Evolutionary conservation across 2,888 invertebrate species (phyloP), one percentile per base, ranked within the genome.

Genomic region (Trichogramma evanescens): DNA sequence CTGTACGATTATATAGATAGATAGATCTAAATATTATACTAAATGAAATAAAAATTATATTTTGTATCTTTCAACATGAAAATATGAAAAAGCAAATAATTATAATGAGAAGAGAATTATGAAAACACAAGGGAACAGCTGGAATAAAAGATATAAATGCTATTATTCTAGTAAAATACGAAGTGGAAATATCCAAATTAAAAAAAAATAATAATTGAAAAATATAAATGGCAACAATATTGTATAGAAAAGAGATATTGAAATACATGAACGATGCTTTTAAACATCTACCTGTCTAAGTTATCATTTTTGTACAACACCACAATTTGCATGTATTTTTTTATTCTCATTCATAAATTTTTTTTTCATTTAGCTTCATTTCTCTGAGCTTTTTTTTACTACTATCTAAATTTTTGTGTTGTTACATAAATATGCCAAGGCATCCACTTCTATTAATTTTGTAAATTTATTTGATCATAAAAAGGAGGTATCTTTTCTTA

Each of bases 161-260:
- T 54, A 39, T 44, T 44, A 6, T 54, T 39, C 43, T 48, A 9
- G 51, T n/a, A 48, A 9, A 48, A 48, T n/a, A 48, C 9, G 6
- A 48, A 50, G 41, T n/a, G 10, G 10, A 48, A 48, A 48, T 48
- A 8, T n/a, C 7, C 6, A 9, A 48, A 48, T 6, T 48, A 48
- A 48, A 48, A 8, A 8, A 6, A 48, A 48, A 10, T 48, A 6
- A 48, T n/a, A n/a, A n/a, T 13, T 13, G 7, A 13, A 48, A 48
- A 71, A 75, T 75, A 71, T 69, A 74, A 71, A 74, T 71, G 69
- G 74, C 70, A 70, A 73, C 70, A 73, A 76, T 72, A 76, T 75
- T 77, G 76, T 76, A 76, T 76, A 76, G 76, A 77, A 77, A 73
- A 77, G 76, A 76, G 76, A 77, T 76, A 77, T 76, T 77, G 76